These are phyloP conservation scores for Recurvirostra avosetta DNA, from an alignment of 2,113 vertebrate species.

Conservation along the genomic window DNA sequence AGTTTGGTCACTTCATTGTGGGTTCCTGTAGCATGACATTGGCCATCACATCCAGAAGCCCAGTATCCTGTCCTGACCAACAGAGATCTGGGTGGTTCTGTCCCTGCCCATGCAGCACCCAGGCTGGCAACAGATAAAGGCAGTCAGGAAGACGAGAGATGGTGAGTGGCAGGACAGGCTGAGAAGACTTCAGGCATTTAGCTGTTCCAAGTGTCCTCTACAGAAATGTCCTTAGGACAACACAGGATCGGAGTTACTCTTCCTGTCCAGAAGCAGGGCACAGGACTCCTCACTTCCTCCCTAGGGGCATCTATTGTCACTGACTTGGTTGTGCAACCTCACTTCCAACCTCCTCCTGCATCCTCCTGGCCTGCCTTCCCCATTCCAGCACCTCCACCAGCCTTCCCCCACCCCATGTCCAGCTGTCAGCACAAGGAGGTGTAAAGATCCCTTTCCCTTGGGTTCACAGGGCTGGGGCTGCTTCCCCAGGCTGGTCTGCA, in stretches of 20 bases:
- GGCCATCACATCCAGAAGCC: neutral
- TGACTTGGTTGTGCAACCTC: neutral
- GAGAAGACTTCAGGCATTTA: neutral
- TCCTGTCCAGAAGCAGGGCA: neutral
- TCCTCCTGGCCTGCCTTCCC: neutral
- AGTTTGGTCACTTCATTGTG: neutral
- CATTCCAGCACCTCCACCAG: accelerated
- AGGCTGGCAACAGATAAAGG: neutral
- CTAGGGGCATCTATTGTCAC: neutral
- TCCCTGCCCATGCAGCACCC: neutral
- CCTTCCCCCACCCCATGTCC: accelerated
- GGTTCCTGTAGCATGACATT: neutral
- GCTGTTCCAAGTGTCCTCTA: neutral
- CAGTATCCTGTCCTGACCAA: neutral
- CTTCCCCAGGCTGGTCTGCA: neutral
- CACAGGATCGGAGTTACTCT: neutral
- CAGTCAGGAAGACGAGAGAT: neutral
- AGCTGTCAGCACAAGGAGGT: neutral
- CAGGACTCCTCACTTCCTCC: neutral
- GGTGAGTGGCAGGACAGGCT: neutral
- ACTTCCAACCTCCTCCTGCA: neutral
- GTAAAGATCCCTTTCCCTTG: neutral
- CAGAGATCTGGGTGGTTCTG: neutral
- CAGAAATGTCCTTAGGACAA: neutral
- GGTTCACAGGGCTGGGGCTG: neutral